Base-by-base conservation (phyloP, 2,888 invertebrate species). In the Shargacucullia verbasci region DNA sequence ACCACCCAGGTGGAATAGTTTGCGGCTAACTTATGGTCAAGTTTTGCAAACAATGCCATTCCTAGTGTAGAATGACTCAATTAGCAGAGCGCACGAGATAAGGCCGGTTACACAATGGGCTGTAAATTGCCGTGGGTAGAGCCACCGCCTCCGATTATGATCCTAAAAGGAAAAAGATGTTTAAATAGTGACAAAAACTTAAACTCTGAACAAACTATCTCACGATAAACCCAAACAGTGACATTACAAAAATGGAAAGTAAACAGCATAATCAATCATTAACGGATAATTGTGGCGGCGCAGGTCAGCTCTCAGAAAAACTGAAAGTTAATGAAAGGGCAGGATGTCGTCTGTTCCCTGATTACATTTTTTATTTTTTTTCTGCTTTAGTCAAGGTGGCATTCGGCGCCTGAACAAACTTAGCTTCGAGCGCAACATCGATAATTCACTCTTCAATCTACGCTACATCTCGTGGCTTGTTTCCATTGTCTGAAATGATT, bases 201-300 rank as follows among this genome's bases (percentile, higher is more conserved):
- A 59, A 52, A 46, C 57, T 65, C 66, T 66, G 47, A 55, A 39
- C 49, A 56, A 64, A 75, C 55, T 74, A 75, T 82, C 81, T 76
- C 82, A 84, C 78, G 80, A 69, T 65, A 76, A 81, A 73, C 66
- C n/a, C 78, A 84, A 86, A 86, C 85, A 84, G 83, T 90, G 89
- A 89, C 85, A 83, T 61, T 61, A 84, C 88, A 85, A 80, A 86
- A 90, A 86, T 71, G 50, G 72, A 88, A 84, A 84, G 87, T 87
- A 90, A 91, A 91, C 89, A 88, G 87, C 66, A 79, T 89, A 91
- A 91, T 93, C 91, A 89, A 92, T 92, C 90, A 90, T 91, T 84
- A 86, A 84, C 84, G 88, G 84, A 79, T 88, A 88, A 89, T 89
- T 86, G 84, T 81, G 73, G 65, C 78, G 73, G 72, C 54, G 63